A percentile compares a stretch with the other conserved stretches of the same genome.
Evolutionary conservation across 30 jellyfish, hydroid and myxozoan species (phyloP).

Genomic region (Aurelia aurita): DNA sequence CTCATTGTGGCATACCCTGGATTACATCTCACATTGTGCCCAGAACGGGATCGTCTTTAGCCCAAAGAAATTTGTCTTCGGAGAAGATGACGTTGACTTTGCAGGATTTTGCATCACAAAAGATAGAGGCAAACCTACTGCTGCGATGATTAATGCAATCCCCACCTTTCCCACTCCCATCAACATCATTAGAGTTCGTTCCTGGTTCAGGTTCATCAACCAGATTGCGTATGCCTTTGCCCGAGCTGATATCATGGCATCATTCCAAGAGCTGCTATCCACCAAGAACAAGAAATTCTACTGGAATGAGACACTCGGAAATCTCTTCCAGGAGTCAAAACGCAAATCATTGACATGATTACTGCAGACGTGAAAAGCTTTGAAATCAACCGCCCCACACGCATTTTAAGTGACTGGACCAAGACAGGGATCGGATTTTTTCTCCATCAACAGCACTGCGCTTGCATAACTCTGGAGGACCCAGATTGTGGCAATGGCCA

Average conservation of each 20-base stretch:
- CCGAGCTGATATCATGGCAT: conserved; percentile 49
- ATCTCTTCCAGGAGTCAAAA: conserved; percentile 25
- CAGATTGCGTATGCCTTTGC: conserved; percentile 63
- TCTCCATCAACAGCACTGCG: conserved; percentile 71
- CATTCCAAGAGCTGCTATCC: conserved; percentile 54
- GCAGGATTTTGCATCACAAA: too few species aligned
- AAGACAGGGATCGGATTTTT: conserved; percentile 76
- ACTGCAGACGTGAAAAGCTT: conserved; percentile 51
- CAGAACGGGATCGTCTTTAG: too few species aligned
- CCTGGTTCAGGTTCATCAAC: conserved; percentile 76
- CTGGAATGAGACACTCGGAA: conserved; percentile 33
- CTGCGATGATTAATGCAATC: too few species aligned
- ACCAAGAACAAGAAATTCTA: conserved; percentile 1
- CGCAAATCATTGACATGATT: conserved; percentile 18
- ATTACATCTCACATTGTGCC: too few species aligned
- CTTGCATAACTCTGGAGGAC: conserved; percentile 8
- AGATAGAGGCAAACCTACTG: too few species aligned
- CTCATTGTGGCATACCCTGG: too few species aligned
- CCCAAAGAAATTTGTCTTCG: too few species aligned
- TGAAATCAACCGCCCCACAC: conserved; percentile 57
- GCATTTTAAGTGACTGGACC: conserved; percentile 70
- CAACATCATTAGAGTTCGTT: conserved; percentile 43
- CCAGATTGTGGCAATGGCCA: conserved; percentile 65
- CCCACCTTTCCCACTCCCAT: conserved; percentile 55
- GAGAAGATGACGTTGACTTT: too few species aligned